Conservation (phyloP, 1,140 invertebrate genomes). For the Tribolium castaneum region DNA sequence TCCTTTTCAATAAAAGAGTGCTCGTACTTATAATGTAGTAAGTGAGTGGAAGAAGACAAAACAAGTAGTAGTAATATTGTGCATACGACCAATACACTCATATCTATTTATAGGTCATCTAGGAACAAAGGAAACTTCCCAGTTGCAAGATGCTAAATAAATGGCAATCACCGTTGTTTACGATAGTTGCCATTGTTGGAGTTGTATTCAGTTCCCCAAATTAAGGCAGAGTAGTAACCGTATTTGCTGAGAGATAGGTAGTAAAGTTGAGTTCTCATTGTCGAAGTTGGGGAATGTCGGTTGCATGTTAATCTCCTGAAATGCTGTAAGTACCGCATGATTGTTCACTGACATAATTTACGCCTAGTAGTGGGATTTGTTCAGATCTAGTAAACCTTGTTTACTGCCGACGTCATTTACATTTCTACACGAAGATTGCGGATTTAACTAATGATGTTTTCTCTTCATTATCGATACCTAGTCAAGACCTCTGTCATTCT, state of each 20-base stretch:
- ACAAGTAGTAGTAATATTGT: too few species aligned
- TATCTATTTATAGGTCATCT: constrained; percentile 42
- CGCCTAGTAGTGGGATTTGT: constrained; percentile 60
- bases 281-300: constrained; percentile 55
- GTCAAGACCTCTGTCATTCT: background rate
- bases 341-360: constrained; percentile 63
- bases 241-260: constrained; percentile 58
- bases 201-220: constrained; percentile 47
- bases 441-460: constrained; percentile 55
- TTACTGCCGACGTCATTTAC: constrained; percentile 58
- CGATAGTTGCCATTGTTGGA: constrained; percentile 45
- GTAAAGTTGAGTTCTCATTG: constrained; percentile 59
- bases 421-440: constrained; percentile 53
- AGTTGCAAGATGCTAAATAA: constrained; percentile 44
- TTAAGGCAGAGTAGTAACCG: constrained; percentile 53
- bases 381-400: constrained; percentile 58
- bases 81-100: constrained; percentile 11
- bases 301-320: constrained; percentile 60
- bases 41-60: background rate
- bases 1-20: background rate
- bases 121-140: constrained; percentile 42
- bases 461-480: constrained; percentile 44
- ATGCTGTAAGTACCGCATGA: constrained; percentile 59
- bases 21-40: background rate
- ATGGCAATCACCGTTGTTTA: constrained; percentile 46